A percentile compares a stretch with the other conserved stretches of the same genome.
Conservation (phyloP, 1,140 invertebrate genomes). For the Ladona fulva region DNA sequence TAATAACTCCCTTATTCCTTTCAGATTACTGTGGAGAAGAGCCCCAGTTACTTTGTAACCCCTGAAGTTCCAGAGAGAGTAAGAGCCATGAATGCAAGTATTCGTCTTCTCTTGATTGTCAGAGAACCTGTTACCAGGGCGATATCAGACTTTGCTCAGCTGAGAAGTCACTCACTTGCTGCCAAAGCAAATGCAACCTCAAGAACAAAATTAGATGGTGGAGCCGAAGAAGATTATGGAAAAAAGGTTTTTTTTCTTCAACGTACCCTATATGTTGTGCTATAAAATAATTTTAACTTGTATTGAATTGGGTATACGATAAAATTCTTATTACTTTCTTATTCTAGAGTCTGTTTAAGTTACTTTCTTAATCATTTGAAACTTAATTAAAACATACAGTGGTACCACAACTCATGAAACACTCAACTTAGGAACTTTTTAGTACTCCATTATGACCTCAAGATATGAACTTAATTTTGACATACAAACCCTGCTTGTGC, state of each 20-base stretch:
- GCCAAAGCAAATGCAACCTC: background rate
- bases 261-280: too few species aligned
- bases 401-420: too few species aligned
- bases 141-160: slow-evolving; percentile 92
- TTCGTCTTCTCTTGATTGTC: slow-evolving; percentile 88
- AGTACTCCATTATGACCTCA: too few species aligned
- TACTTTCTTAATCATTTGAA: too few species aligned
- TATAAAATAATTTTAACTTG: too few species aligned
- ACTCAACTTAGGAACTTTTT: too few species aligned
- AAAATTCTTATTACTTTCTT: too few species aligned
- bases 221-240: background rate
- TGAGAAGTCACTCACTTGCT: slow-evolving; percentile 35
- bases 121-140: slow-evolving; percentile 90
- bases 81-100: slow-evolving; percentile 83
- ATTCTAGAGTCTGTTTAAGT: too few species aligned
- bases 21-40: slow-evolving; percentile 95
- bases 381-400: too few species aligned
- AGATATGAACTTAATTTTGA: too few species aligned
- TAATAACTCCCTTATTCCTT: background rate
- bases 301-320: too few species aligned
- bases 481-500: too few species aligned
- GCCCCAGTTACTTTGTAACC: slow-evolving; percentile 94
- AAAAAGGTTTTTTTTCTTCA: background rate
- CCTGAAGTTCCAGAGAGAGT: slow-evolving; percentile 86
- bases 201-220: background rate